Conservation (phyloP, 1,140 invertebrate species). For the Drosophila setifemur region DNA sequence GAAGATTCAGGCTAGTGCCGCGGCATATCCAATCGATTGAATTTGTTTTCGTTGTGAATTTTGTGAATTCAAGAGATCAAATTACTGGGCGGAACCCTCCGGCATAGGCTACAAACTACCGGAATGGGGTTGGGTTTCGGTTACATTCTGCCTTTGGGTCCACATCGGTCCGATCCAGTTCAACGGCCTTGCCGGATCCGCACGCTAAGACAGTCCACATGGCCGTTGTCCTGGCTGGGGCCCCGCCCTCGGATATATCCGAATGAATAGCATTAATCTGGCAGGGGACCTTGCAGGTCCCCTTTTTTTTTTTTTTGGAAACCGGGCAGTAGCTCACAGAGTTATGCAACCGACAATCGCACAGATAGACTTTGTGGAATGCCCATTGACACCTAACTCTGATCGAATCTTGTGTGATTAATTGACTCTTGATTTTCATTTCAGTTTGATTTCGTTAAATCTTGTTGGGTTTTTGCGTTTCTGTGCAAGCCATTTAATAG, state of each 20-base stretch:
- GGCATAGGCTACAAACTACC: slow-evolving; percentile 46
- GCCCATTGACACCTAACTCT: slow-evolving; percentile 81
- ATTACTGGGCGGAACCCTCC: slow-evolving; percentile 29
- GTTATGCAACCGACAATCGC: slow-evolving; percentile 79
- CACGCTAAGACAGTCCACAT: slow-evolving; percentile 62
- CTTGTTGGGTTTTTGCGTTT: slow-evolving; percentile 26
- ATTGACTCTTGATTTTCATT: slow-evolving; percentile 26
- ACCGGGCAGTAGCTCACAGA: slow-evolving; percentile 77
- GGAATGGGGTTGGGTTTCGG: slow-evolving; percentile 10
- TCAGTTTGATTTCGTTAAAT: slow-evolving; percentile 29
- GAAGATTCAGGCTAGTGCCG: slow-evolving; percentile 79
- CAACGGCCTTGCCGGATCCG: slow-evolving; percentile 59
- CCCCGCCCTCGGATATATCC: slow-evolving; percentile 30
- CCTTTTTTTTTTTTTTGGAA: slow-evolving; percentile 14
- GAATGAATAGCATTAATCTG: no score
- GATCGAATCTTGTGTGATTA: slow-evolving; percentile 73
- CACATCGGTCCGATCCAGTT: slow-evolving; percentile 37
- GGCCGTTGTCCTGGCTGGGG: slow-evolving; percentile 56
- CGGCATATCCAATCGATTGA: slow-evolving; percentile 59
- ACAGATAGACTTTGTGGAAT: slow-evolving; percentile 73
- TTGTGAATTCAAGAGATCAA: not conserved
- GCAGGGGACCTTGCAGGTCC: no score
- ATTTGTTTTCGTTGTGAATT: not conserved
- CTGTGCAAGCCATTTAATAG: slow-evolving; percentile 70
- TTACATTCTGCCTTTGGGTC: slow-evolving; percentile 9